These are phyloP conservation scores for Ctenodactylus gundi DNA, from an alignment of 2,113 vertebrate genomes.

Conservation along the genomic window DNA sequence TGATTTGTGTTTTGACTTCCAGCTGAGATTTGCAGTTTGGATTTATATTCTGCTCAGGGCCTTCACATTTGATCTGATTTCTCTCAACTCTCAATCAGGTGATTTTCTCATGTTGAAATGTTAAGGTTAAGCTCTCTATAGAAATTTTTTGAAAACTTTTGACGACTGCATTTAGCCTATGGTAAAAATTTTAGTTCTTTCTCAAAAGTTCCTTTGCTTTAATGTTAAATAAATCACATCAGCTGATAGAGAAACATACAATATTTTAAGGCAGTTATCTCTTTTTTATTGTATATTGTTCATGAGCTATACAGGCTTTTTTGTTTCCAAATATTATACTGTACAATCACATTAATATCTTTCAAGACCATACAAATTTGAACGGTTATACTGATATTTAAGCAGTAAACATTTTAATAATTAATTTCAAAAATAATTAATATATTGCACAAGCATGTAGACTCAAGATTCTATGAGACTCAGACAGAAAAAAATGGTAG, in stretches of 20 bases:
- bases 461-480: too few species aligned
- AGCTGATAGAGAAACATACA: slow-evolving; percentile 60
- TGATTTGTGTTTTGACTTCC: not conserved
- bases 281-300: slow-evolving; percentile 75
- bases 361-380: not conserved
- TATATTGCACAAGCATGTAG: too few species aligned
- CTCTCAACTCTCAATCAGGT: slow-evolving; percentile 64
- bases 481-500: too few species aligned
- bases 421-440: not conserved
- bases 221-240: slow-evolving; percentile 73
- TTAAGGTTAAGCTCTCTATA: slow-evolving; percentile 70
- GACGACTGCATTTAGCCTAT: slow-evolving; percentile 79
- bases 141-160: slow-evolving; percentile 67
- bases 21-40: not conserved
- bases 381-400: not conserved
- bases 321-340: slow-evolving; percentile 50
- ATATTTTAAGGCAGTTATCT: slow-evolving; percentile 73
- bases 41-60: slow-evolving; percentile 8
- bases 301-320: slow-evolving; percentile 33
- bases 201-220: slow-evolving; percentile 54
- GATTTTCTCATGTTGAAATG: slow-evolving; percentile 74
- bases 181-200: slow-evolving; percentile 77
- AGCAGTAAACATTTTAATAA: not conserved
- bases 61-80: slow-evolving; percentile 70
- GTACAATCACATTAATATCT: not conserved